phyloP scores from a whole-genome alignment of 2,888 invertebrate genomes.

The Chrysina gloriosa region DNA sequence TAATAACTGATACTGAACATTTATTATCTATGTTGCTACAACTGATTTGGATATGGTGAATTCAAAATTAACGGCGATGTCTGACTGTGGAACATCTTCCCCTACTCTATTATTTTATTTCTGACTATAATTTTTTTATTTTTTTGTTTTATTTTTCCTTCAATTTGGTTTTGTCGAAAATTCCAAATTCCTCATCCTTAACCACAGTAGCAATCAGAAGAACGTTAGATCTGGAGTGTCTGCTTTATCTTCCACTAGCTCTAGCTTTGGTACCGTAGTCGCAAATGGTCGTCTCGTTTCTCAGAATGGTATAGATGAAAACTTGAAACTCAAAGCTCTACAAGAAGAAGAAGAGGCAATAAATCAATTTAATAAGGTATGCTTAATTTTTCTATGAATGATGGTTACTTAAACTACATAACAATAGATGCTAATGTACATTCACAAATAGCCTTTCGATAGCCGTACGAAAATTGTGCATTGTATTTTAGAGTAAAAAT shows the following conservation, averaged over 20 bases:
- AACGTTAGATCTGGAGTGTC: slow-evolving; percentile 91
- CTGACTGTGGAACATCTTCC: background rate
- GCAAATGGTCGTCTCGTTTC: slow-evolving; percentile 62
- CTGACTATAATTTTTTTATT: slow-evolving; percentile 46
- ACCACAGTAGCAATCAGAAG: slow-evolving; percentile 79
- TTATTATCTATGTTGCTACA: too few species aligned
- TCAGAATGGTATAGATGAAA: slow-evolving; percentile 85
- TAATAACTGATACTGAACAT: too few species aligned
- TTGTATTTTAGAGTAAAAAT: slow-evolving; percentile 71
- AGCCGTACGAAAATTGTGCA: too few species aligned
- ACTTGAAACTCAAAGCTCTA: slow-evolving; percentile 84
- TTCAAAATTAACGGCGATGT: slow-evolving; percentile 13
- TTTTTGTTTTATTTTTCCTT: slow-evolving; percentile 46
- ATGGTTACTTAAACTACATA: too few species aligned
- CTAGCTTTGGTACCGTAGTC: slow-evolving; percentile 87
- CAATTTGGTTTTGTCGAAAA: slow-evolving; percentile 14
- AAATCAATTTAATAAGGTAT: slow-evolving; percentile 92
- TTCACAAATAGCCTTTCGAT: too few species aligned
- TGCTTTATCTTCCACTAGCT: slow-evolving; percentile 88
- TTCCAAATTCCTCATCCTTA: slow-evolving; percentile 47
- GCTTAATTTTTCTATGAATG: too few species aligned
- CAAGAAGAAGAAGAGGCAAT: slow-evolving; percentile 97
- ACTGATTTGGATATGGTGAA: too few species aligned
- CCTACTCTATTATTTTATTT: slow-evolving; percentile 32
- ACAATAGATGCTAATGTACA: too few species aligned